These are phyloP conservation scores for Platichthys flesus DNA, from an alignment of 2,113 vertebrate species.

Conservation along the genomic window DNA sequence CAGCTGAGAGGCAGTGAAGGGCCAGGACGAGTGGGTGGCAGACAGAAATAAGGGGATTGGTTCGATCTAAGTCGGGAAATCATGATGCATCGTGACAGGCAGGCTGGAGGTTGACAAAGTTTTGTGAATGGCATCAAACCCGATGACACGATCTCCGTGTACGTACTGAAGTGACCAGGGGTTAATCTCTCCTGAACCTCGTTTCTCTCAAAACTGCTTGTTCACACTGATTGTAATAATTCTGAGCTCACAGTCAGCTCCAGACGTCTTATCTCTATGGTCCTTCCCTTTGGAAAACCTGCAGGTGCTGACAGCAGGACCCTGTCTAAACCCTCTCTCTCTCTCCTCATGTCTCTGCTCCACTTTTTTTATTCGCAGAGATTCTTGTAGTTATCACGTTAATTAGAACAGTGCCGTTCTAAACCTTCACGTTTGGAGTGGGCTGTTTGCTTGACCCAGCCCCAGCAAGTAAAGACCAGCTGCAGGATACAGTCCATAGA, in stretches of 20 bases:
- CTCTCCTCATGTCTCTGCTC: not conserved
- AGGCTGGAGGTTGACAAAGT: not conserved
- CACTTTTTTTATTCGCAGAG: not conserved
- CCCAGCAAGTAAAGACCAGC: too few species aligned
- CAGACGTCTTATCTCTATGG: conserved; percentile 37
- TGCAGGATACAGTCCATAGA: too few species aligned
- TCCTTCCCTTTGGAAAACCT: conserved; percentile 11
- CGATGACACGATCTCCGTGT: conserved; percentile 22
- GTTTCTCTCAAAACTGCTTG: conserved; percentile 28
- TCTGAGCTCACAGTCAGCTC: conserved; percentile 11
- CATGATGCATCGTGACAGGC: conserved; percentile 5
- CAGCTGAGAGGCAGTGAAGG: conserved; percentile 81
- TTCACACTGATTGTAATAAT: conserved; percentile 55
- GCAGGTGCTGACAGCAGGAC: conserved; percentile 39
- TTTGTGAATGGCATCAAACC: not conserved
- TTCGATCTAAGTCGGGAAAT: conserved; percentile 5
- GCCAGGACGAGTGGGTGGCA: conserved; percentile 2
- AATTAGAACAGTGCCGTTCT: not conserved
- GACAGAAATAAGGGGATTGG: conserved; percentile 12
- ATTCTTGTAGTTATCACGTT: too few species aligned
- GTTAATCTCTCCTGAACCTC: conserved; percentile 50
- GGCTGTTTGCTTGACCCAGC: too few species aligned
- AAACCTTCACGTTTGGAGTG: too few species aligned
- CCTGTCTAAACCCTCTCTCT: not conserved
- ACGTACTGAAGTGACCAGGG: conserved; percentile 20